A percentile compares a stretch with the other conserved stretches of the same genome.
Evolutionary conservation across 2,113 vertebrate species (phyloP).

Genomic region (Petrocephalus microphthalmus): DNA sequence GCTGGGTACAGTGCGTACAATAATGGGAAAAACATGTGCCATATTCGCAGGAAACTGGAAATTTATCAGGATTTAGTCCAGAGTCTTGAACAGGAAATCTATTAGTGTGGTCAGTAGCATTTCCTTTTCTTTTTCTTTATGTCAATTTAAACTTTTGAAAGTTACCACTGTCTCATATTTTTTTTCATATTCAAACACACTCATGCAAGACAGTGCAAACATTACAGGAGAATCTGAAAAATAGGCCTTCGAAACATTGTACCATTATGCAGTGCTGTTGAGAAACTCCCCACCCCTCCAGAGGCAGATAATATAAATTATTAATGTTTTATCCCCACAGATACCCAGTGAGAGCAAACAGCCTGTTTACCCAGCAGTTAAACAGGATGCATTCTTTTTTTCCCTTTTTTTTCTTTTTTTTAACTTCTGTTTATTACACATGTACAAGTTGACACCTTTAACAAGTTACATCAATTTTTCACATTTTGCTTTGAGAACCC

Average conservation of each 20-base stretch:
- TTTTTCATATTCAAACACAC: not conserved
- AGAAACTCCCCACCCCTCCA: not conserved
- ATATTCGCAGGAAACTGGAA: not conserved
- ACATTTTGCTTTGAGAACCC: no score
- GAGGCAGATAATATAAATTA: not conserved
- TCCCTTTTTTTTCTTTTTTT: no score
- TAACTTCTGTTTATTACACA: no score
- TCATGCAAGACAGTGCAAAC: not conserved
- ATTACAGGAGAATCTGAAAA: not conserved
- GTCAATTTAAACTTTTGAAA: not conserved
- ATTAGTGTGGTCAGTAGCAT: not conserved
- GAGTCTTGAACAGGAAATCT: not conserved
- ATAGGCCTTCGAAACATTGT: not conserved
- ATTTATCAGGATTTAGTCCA: not conserved
- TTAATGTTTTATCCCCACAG: not conserved
- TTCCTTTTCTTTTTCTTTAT: not conserved
- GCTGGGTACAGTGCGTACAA: not conserved
- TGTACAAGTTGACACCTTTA: no score
- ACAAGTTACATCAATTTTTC: no score
- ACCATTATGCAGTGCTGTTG: not conserved
- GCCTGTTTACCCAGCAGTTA: not conserved
- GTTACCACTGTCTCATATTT: not conserved
- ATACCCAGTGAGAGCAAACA: not conserved
- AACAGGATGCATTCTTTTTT: constrained; percentile 37
- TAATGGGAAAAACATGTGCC: not conserved